These are phyloP conservation scores for Lithodes maja DNA, from an alignment of 2,888 invertebrate species.

Conservation along the genomic window DNA sequence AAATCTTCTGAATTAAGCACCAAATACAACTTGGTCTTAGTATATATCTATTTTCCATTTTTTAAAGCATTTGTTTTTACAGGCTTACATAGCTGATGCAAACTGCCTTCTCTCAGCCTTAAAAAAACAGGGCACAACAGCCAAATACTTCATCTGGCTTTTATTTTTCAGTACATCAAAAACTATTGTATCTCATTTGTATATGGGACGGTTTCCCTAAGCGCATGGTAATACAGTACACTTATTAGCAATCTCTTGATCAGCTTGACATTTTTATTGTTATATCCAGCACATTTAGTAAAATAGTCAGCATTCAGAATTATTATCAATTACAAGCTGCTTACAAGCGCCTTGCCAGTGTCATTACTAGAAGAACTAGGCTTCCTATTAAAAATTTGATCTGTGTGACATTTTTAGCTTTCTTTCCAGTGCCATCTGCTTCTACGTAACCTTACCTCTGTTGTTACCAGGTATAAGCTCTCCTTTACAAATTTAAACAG, in stretches of 20 bases:
- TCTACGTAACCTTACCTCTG: too few species aligned
- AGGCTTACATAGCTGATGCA: not conserved
- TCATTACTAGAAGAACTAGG: too few species aligned
- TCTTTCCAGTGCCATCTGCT: too few species aligned
- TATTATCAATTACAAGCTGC: not conserved
- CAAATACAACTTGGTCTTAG: constrained; percentile 20
- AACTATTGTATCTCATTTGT: constrained; percentile 38
- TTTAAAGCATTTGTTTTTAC: constrained; percentile 17
- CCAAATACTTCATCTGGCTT: constrained; percentile 44
- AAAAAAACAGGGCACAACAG: constrained; percentile 31
- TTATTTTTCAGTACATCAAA: constrained; percentile 7
- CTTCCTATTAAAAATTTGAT: too few species aligned
- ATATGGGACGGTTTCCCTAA: constrained; percentile 61
- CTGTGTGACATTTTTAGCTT: too few species aligned
- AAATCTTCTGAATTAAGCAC: constrained; percentile 35
- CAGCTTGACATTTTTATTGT: constrained; percentile 24
- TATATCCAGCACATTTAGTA: not conserved
- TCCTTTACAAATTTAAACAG: too few species aligned
- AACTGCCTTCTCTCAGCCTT: constrained; percentile 11
- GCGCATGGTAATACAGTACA: constrained; percentile 40
- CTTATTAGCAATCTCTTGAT: constrained; percentile 17
- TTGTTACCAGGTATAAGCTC: too few species aligned
- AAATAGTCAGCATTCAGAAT: not conserved
- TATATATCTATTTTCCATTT: not conserved
- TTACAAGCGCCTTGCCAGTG: too few species aligned